These are phyloP conservation scores for Prunella fulvescens DNA, from an alignment of 2,113 vertebrate species.

Conservation along the genomic window DNA sequence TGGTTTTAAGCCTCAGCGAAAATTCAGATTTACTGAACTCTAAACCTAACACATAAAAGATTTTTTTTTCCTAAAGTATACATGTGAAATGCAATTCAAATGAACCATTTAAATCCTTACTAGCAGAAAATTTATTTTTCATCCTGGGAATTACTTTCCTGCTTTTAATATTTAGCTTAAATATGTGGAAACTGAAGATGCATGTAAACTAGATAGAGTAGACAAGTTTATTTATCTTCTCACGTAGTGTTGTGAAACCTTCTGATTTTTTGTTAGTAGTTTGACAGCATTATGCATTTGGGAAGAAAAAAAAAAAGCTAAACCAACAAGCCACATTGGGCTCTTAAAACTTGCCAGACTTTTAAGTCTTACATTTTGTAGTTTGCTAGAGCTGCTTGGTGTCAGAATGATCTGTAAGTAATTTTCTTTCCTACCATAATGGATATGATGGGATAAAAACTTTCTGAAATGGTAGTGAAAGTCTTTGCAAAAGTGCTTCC, in stretches of 20 bases:
- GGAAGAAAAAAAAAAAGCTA: background rate
- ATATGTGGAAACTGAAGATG: background rate
- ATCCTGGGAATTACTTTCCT: background rate
- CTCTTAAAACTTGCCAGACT: background rate
- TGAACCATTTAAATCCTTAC: constrained; percentile 8
- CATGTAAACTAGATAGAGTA: background rate
- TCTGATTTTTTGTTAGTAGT: background rate
- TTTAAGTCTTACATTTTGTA: background rate
- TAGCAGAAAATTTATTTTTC: constrained; percentile 4
- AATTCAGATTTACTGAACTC: constrained; percentile 2
- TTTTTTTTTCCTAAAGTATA: background rate
- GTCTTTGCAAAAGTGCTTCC: background rate
- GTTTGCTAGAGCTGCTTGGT: background rate
- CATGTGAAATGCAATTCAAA: constrained; percentile 7
- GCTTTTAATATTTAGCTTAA: background rate
- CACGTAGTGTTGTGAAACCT: background rate
- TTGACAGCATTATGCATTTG: background rate
- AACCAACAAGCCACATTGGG: background rate
- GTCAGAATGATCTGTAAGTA: background rate
- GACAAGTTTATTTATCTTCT: background rate
- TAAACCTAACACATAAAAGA: constrained; percentile 16
- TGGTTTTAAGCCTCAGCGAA: constrained; percentile 49
- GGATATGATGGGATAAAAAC: background rate
- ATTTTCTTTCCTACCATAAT: background rate
- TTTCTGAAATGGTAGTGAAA: background rate